Percentiles rank a stretch among this genome's conserved stretches.
These are phyloP conservation scores for Artemia franciscana DNA, from an alignment of 1,140 invertebrate species.

Conservation along the genomic window DNA sequence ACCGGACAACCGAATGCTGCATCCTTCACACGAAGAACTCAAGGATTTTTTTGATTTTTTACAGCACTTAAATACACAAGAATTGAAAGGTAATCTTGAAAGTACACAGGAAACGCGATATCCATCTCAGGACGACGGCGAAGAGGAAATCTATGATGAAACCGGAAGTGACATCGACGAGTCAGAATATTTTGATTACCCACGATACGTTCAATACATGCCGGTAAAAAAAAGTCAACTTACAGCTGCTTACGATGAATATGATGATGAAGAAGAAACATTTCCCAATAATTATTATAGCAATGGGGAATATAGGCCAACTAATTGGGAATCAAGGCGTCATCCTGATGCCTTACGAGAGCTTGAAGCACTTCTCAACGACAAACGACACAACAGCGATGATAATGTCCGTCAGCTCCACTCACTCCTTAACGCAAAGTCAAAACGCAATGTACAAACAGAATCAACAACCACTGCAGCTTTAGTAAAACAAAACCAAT, in stretches of 20 bases:
- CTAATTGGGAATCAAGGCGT: neutral
- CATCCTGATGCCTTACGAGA: neutral
- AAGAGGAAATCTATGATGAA: neutral
- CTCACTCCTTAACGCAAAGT: neutral
- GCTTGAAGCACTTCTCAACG: neutral
- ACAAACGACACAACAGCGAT: neutral
- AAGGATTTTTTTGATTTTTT: neutral
- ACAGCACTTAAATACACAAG: neutral
- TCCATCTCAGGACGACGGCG: neutral
- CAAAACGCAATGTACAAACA: neutral
- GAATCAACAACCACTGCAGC: neutral
- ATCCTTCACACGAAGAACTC: neutral
- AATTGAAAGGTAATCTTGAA: no score
- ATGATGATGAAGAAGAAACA: neutral
- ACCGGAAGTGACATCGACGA: neutral
- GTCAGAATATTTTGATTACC: neutral
- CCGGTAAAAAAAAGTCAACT: neutral
- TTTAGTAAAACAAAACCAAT: neutral
- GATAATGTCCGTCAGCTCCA: neutral
- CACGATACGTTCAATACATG: neutral
- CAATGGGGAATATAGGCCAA: neutral
- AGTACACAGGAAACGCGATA: no score
- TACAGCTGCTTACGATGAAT: neutral
- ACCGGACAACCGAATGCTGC: neutral
- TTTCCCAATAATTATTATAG: neutral